These are phyloP conservation scores for Sebastes iracundus DNA, from an alignment of 2,797 vertebrate species.

Conservation along the genomic window DNA sequence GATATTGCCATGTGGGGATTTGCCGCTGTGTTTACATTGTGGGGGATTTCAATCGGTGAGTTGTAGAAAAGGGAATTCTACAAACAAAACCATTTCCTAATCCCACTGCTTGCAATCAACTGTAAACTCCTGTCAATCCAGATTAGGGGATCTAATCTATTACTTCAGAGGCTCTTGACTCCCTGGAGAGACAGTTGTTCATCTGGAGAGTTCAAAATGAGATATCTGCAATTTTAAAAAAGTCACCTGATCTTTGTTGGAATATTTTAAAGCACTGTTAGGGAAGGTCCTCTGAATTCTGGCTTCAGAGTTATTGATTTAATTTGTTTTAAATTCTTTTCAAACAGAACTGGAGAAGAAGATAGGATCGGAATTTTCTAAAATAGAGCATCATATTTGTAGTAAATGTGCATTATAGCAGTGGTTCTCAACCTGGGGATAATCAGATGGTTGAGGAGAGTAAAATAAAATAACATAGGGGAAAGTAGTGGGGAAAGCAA, in stretches of 20 bases:
- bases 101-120: conserved; percentile 70
- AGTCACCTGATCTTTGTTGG: not conserved
- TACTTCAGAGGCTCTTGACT: conserved; percentile 41
- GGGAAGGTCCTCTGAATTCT: not conserved
- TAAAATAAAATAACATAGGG: too few species aligned
- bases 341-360: not conserved
- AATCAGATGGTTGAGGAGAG: too few species aligned
- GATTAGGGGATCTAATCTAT: conserved; percentile 74
- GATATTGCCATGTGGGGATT: conserved; percentile 39
- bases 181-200: conserved; percentile 37
- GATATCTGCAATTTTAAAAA: not conserved
- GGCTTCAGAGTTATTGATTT: not conserved
- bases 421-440: too few species aligned
- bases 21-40: conserved; percentile 39
- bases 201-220: conserved; percentile 20
- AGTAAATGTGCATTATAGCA: not conserved
- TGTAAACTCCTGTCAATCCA: conserved; percentile 66
- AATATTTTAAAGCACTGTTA: not conserved
- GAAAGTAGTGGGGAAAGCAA: too few species aligned
- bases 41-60: conserved; percentile 25
- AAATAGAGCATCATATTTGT: not conserved
- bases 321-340: not conserved
- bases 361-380: not conserved
- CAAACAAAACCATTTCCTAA: conserved; percentile 63
- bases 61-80: conserved; percentile 58